Base-by-base conservation (phyloP, 2,797 vertebrate genomes). In the Pipistrellus pipistrellus region DNA sequence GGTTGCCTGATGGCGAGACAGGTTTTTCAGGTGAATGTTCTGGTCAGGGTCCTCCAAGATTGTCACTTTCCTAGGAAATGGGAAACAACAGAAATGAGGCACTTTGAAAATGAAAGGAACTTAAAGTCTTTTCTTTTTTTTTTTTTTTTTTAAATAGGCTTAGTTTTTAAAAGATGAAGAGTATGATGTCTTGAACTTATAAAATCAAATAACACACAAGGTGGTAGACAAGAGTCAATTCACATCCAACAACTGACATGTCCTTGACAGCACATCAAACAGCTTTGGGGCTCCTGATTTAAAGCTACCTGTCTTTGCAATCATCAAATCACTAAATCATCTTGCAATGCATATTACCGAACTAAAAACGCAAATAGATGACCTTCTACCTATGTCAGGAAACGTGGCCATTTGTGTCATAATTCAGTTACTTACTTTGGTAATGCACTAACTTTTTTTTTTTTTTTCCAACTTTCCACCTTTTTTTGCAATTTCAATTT, bases 11-110 rank as follows among this genome's bases (percentile, higher is more conserved):
- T 99, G 99, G 96, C 99, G 97, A n/a, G 99, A 99, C 72, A 99
- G 98, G 97, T 99, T 99, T 98, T 98, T 99, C 66, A 99, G 98
- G 94, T 99, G 99, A 97, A 99, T 99, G 96, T 99, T 99, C 97
- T 99, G 99, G 90, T 99, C 99, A 25, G 98, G 83, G 95, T 99
- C 99, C 97, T 99, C 99, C 98, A 99, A 98, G 94, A 99, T 98
- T 38, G 98, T 98, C 85, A 99, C 99, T 98, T 99, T 99, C 96
- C 99, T 99, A 97, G 1, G 53, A 84, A 66, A 66, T 41, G 18
- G 8, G 48, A 69, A 41, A 2, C 5, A 85, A 94, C 30, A 35
- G 23, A 94, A 94, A 93, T 38, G 11, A 30, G 71, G 5, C n/a
- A 48, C 20, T 94, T 32, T 93, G 77, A 97, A 77, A 92, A 91